Evolutionary conservation across 2,888 invertebrate genomes (phyloP), one percentile per base, ranked within the genome.

Genomic region (Melanostoma scalare): DNA sequence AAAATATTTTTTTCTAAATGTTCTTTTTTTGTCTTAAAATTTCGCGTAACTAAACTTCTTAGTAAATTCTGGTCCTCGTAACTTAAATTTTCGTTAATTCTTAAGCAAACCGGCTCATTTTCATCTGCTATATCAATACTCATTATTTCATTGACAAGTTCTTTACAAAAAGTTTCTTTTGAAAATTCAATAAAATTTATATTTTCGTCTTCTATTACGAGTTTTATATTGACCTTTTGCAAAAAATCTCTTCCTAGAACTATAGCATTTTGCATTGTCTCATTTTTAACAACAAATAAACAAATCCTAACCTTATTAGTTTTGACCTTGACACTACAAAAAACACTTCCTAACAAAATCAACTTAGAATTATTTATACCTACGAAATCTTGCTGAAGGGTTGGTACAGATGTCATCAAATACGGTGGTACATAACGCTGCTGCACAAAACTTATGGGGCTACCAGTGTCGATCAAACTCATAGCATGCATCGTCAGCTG

Each of bases 1-100:
- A 61, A 35, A 6, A 53, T 5, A 30, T 53, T 72, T 61, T 72
- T 3, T 30, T 52, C 36, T n/a, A 61, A 44, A 9, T 61, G 10
- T n/a, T 72, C 67, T 48, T 53, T 20, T 2, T 38, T 55, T 6
- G 38, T 42, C 3, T 3, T 6, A 42, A 8, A 3, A 42, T 8
- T 42, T 42, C 6, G 42, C 6, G 42, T 42, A 42, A 42, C 3
- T 8, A 42, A 42, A 42, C 35, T 35, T 55, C 20, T 38, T 3
- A 55, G 20, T 38, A 55, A 55, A 20, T 55, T 6, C 6, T 55
- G n/a, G 20, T 55, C 55, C 5, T 4, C 3, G 20, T 10, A 38
- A 10, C 20, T 38, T 55, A 38, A 38, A 10, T 38, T 38, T 20
- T 38, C 55, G n/a, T 38, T 55, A 38, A 55, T 55, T 38, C 38